phyloP scores from a whole-genome alignment of 2,888 invertebrate species.

The Parochlus steinenii region DNA sequence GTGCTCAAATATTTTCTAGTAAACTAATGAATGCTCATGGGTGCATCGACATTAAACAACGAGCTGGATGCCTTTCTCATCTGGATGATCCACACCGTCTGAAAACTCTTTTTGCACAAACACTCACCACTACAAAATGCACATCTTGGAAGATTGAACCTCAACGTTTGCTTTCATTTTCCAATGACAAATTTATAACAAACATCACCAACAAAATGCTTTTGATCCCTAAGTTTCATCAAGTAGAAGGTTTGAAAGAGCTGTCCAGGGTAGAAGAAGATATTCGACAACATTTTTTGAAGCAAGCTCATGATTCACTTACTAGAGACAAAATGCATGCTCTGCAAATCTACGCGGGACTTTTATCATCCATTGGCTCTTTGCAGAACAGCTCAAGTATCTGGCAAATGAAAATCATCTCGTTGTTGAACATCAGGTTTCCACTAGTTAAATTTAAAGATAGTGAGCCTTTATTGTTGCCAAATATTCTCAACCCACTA shows the following conservation, averaged over 20 bases:
- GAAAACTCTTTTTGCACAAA: constrained; percentile 59
- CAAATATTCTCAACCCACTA: constrained; percentile 25
- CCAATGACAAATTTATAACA: constrained; percentile 51
- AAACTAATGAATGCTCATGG: constrained; percentile 48
- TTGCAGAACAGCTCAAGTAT: constrained; percentile 39
- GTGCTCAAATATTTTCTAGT: constrained; percentile 27
- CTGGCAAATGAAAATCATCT: constrained; percentile 60
- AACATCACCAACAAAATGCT: constrained; percentile 56
- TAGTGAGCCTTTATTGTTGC: constrained; percentile 22
- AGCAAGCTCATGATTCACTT: constrained; percentile 63
- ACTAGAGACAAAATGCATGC: constrained; percentile 62
- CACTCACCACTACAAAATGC: constrained; percentile 51
- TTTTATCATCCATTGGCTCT: constrained; percentile 29
- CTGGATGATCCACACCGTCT: constrained; percentile 68
- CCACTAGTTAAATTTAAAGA: constrained; percentile 11
- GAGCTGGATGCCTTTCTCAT: constrained; percentile 78
- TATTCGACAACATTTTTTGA: constrained; percentile 42
- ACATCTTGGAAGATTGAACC: constrained; percentile 32
- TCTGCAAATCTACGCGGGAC: constrained; percentile 50
- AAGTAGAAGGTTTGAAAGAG: constrained; percentile 20
- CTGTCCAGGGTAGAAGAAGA: constrained; percentile 32
- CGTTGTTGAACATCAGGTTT: constrained; percentile 35
- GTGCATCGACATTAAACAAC: constrained; percentile 70
- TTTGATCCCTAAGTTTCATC: constrained; percentile 20
- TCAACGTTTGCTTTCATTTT: constrained; percentile 54